Conservation (phyloP, 2,888 invertebrate genomes). For the Melipona bicolor region DNA sequence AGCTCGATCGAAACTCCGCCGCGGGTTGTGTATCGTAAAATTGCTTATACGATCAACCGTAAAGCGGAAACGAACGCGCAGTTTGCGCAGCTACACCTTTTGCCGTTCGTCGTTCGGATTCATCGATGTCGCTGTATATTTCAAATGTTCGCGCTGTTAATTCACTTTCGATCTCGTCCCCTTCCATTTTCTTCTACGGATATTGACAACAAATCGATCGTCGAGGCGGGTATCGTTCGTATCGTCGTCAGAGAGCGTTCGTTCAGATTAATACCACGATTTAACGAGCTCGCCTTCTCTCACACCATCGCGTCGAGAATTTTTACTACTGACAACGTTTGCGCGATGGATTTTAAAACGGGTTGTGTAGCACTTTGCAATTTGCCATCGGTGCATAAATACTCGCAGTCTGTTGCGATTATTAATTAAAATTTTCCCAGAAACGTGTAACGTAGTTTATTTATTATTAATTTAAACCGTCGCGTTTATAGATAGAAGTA, state of each 20-base stretch:
- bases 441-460: background rate
- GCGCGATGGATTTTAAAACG: background rate
- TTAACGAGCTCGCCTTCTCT: background rate
- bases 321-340: background rate
- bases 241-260: background rate
- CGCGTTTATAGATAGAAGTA: background rate
- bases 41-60: constrained; percentile 28
- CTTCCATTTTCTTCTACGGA: background rate
- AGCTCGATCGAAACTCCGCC: constrained; percentile 6
- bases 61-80: background rate
- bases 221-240: background rate
- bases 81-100: constrained; percentile 7
- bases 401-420: background rate
- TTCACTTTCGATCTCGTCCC: background rate
- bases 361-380: background rate
- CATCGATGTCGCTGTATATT: too few relatives aligned
- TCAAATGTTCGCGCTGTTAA: background rate
- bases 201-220: background rate
- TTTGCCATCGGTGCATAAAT: background rate
- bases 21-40: constrained; percentile 34
- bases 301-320: background rate
- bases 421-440: background rate
- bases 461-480: background rate
- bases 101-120: background rate
- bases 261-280: background rate